Conservation (phyloP, 2,797 vertebrate genomes). For the Clamator glandarius region DNA sequence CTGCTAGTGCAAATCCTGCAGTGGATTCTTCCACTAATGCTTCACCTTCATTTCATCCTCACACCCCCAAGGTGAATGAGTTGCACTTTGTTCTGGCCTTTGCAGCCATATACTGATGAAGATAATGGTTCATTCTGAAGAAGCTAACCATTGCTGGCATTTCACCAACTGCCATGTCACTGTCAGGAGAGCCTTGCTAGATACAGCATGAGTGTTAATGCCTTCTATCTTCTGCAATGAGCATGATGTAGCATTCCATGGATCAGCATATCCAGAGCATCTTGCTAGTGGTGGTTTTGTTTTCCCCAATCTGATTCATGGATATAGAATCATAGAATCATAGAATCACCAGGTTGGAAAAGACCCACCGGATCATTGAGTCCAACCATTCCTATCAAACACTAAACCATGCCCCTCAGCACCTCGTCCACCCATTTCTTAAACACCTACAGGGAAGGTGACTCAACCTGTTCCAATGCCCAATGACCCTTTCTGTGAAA, state of each 20-base stretch:
- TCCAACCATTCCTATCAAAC: no score
- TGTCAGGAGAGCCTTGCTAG: not conserved
- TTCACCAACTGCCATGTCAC: accelerated
- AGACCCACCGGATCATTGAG: no score
- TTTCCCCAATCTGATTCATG: not conserved
- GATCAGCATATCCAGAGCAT: not conserved
- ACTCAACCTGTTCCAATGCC: no score
- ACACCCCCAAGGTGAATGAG: not conserved
- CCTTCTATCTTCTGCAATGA: accelerated
- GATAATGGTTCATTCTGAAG: not conserved
- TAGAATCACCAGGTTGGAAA: no score
- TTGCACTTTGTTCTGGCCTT: not conserved
- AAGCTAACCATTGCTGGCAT: not conserved
- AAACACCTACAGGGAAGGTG: no score
- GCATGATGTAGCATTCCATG: accelerated
- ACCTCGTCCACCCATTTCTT: no score
- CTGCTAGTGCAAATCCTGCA: not conserved
- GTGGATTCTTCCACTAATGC: not conserved
- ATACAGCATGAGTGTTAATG: not conserved
- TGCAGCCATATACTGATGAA: not conserved
- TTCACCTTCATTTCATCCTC: not conserved
- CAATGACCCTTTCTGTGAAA: no score
- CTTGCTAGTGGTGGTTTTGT: not conserved
- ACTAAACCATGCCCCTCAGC: no score
- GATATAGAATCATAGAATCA: no score